phyloP scores from a whole-genome alignment of 2,113 vertebrate genomes.

The Camelus dromedarius region DNA sequence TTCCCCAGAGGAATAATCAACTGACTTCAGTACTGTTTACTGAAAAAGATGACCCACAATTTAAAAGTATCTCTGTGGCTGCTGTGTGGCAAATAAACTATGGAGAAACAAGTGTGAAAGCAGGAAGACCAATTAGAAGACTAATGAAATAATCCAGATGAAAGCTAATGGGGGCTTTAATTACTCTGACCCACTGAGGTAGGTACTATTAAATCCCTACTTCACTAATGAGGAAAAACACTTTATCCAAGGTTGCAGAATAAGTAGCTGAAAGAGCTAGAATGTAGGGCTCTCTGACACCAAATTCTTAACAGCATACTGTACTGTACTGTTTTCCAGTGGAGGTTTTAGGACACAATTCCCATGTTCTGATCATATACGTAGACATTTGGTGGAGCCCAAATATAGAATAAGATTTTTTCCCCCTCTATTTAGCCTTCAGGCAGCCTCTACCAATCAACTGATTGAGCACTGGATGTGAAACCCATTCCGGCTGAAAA shows the following conservation, averaged over 20 bases:
- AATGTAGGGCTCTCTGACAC: not conserved
- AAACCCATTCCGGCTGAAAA: constrained; percentile 13
- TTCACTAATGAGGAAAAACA: constrained; percentile 28
- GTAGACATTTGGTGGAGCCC: not conserved
- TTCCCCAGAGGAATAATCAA: not conserved
- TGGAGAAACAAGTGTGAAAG: not conserved
- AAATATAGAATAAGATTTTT: not conserved
- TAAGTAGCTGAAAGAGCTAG: not conserved
- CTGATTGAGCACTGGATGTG: not conserved
- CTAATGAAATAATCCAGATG: not conserved
- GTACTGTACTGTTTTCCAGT: not conserved
- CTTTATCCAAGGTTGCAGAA: not conserved
- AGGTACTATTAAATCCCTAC: not conserved
- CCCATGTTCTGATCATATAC: not conserved
- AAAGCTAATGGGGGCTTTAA: not conserved
- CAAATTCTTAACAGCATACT: constrained; percentile 20
- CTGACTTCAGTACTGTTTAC: not conserved
- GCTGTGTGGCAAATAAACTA: not conserved
- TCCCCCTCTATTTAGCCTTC: not conserved
- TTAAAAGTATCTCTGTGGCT: not conserved
- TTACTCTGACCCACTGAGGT: not conserved
- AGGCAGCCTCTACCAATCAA: not conserved
- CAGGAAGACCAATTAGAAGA: not conserved
- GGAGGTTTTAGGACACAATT: not conserved
- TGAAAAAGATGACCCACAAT: not conserved